Conservation (phyloP, 2,797 vertebrate genomes). For the Fistularia commersonii region DNA sequence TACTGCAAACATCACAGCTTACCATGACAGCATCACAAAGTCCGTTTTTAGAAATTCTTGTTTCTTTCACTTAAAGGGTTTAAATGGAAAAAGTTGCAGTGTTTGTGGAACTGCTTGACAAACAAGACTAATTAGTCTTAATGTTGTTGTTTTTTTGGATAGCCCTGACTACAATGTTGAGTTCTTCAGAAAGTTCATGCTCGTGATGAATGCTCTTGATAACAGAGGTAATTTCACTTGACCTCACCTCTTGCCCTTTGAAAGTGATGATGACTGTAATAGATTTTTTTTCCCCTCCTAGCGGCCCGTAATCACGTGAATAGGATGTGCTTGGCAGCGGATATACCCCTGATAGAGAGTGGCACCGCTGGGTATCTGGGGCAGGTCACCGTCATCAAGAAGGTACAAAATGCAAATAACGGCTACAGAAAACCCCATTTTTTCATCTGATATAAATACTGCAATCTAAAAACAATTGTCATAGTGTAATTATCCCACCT, state of each 20-base stretch:
- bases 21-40: conserved; percentile 99
- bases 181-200: conserved; percentile 91
- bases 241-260: not conserved
- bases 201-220: conserved; percentile 98
- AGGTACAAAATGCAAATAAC: conserved; percentile 72
- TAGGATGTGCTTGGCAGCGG: conserved; percentile 96
- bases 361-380: conserved; percentile 96
- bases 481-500: not conserved
- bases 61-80: not conserved
- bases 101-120: not conserved
- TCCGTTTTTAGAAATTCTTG: conserved; percentile 55
- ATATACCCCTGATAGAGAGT: conserved; percentile 94
- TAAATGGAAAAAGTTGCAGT: too few relatives aligned
- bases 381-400: conserved; percentile 97
- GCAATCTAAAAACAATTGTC: too few relatives aligned
- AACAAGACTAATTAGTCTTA: not conserved
- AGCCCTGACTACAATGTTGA: conserved; percentile 97
- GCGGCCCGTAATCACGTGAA: conserved; percentile 97
- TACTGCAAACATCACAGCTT: conserved; percentile 90
- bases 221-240: conserved; percentile 84
- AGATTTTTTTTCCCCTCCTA: conserved; percentile 39
- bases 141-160: conserved; percentile 25
- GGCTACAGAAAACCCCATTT: too few relatives aligned
- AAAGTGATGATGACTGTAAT: not conserved
- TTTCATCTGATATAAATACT: too few relatives aligned